phyloP scores from a whole-genome alignment of 2,113 vertebrate genomes.

The Mormyrus lacerda region DNA sequence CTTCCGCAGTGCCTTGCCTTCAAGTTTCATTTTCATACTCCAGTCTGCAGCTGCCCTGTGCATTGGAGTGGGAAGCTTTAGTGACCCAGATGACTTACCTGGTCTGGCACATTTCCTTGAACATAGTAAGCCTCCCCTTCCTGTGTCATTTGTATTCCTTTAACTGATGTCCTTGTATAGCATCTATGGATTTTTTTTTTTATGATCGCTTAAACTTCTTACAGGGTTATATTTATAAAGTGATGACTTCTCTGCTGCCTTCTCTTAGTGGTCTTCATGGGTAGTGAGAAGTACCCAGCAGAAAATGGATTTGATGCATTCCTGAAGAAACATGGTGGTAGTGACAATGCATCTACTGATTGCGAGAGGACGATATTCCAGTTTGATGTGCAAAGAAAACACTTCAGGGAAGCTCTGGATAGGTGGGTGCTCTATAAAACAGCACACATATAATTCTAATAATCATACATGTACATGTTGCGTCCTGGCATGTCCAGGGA shows the following conservation, averaged over 20 bases:
- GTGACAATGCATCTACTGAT: constrained; percentile 92
- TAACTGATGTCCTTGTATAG: background rate
- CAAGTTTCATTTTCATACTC: background rate
- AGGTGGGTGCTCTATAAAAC: constrained; percentile 57
- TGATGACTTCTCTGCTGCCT: background rate
- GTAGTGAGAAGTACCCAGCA: constrained; percentile 88
- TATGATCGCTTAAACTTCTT: background rate
- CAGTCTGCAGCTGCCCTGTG: constrained; percentile 94
- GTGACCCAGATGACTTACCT: constrained; percentile 87
- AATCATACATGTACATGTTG: background rate
- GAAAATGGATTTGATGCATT: constrained; percentile 94
- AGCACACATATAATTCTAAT: background rate
- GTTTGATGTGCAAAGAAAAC: constrained; percentile 88
- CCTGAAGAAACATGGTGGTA: constrained; percentile 89
- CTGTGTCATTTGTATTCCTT: background rate
- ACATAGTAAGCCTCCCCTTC: constrained; percentile 73
- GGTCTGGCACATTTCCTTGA: constrained; percentile 97
- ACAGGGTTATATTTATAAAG: background rate
- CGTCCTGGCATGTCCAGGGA: background rate
- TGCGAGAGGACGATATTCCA: constrained; percentile 92
- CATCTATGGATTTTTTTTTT: background rate
- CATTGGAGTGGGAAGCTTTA: constrained; percentile 88
- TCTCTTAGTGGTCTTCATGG: constrained; percentile 93
- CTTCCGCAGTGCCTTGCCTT: background rate
- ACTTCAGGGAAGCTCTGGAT: constrained; percentile 86